These are phyloP conservation scores for Amazona vittata DNA, from an alignment of 2,113 vertebrate species.

Conservation along the genomic window DNA sequence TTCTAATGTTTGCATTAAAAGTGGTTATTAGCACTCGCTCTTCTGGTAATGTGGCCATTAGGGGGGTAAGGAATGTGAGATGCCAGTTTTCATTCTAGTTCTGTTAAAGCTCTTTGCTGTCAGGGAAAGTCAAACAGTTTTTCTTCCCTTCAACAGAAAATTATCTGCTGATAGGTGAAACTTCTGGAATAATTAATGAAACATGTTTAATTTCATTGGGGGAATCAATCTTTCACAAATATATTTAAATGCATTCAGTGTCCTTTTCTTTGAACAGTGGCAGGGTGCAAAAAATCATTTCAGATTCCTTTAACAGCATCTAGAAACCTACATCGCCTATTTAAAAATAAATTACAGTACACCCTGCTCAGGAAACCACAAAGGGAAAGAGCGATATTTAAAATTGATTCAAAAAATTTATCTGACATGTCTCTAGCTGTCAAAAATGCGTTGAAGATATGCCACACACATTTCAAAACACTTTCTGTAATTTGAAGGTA, in stretches of 20 bases:
- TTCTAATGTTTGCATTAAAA: not conserved
- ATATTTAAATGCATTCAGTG: constrained; percentile 78
- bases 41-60: constrained; percentile 31
- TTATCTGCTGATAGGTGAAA: constrained; percentile 75
- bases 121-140: constrained; percentile 63
- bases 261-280: constrained; percentile 72
- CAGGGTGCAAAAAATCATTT: constrained; percentile 61
- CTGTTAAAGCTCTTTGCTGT: constrained; percentile 66
- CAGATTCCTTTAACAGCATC: constrained; percentile 54
- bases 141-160: constrained; percentile 59
- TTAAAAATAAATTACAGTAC: constrained; percentile 79
- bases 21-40: constrained; percentile 28
- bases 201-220: constrained; percentile 44
- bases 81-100: constrained; percentile 43
- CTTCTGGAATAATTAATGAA: constrained; percentile 77
- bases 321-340: constrained; percentile 56
- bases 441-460: constrained; percentile 66
- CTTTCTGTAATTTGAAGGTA: constrained; percentile 60
- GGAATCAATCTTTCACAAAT: constrained; percentile 72
- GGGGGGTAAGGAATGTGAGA: constrained; percentile 14
- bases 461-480: constrained; percentile 71
- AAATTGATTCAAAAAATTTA: constrained; percentile 64
- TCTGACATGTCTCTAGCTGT: constrained; percentile 52
- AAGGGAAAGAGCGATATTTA: constrained; percentile 63
- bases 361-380: constrained; percentile 58